Evolutionary conservation across 2,113 vertebrate species (phyloP).

Genomic region (Scophthalmus maximus): DNA sequence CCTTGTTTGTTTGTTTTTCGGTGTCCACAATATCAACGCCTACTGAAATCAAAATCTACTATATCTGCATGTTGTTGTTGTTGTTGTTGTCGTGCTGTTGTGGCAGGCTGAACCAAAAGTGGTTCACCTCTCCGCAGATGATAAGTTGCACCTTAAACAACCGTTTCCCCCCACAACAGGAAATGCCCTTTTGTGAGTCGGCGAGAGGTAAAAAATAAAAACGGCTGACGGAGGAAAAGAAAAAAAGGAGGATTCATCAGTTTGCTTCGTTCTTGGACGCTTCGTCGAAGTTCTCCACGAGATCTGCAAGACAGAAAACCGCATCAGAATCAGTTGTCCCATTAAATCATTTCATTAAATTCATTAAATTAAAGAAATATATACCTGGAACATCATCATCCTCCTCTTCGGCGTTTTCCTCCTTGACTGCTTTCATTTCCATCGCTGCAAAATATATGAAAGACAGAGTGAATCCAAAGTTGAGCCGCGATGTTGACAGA

Average conservation of each 20-base stretch:
- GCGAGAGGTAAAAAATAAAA: conserved; percentile 47
- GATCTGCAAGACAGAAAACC: conserved; percentile 84
- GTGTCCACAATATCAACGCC: conserved; percentile 25
- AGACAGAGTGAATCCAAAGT: not conserved
- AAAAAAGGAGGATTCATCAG: conserved; percentile 73
- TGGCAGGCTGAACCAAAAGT: conserved; percentile 32
- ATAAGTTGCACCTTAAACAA: conserved; percentile 59
- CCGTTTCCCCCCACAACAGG: conserved; percentile 50
- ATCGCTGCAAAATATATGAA: conserved; percentile 66
- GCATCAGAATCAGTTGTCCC: not conserved
- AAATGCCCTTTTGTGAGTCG: conserved; percentile 64
- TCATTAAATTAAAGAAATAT: not conserved
- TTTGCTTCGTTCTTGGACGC: conserved; percentile 99
- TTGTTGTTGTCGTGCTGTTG: conserved; percentile 19
- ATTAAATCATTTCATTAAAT: too few species aligned
- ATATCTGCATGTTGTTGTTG: conserved; percentile 26
- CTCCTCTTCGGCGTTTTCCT: conserved; percentile 96
- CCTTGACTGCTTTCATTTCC: conserved; percentile 95
- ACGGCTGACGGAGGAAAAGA: conserved; percentile 2
- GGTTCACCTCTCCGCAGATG: conserved; percentile 41
- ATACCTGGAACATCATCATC: conserved; percentile 98
- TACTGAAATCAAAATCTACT: conserved; percentile 45
- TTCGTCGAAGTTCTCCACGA: conserved; percentile 99
- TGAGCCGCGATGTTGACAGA: too few species aligned
- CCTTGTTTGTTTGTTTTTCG: not conserved